Evolutionary conservation across 2,797 vertebrate genomes (phyloP).

Genomic region (Poliocrania exsul): DNA sequence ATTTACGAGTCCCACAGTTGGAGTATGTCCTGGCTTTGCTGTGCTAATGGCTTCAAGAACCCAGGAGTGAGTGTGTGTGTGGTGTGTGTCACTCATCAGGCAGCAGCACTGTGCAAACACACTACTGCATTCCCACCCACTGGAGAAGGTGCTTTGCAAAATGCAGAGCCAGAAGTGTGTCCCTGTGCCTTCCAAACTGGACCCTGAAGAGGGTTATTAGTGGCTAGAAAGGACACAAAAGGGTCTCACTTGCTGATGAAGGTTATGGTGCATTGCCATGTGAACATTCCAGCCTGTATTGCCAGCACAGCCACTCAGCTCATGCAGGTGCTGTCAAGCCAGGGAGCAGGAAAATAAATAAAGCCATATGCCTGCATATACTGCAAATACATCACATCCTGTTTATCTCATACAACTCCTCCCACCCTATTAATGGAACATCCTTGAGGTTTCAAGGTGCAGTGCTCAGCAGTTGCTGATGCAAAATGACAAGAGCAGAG

Average conservation of each 20-base stretch:
- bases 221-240: neutral
- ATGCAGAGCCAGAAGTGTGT: neutral
- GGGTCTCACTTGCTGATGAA: neutral
- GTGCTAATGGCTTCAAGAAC: neutral
- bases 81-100: accelerated
- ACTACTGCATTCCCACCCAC: neutral
- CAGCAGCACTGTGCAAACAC: neutral
- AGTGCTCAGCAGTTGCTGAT: conserved; percentile 4
- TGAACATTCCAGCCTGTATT: neutral
- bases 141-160: neutral
- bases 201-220: neutral
- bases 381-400: neutral
- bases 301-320: neutral
- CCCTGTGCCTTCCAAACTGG: neutral
- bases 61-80: accelerated
- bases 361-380: neutral
- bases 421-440: neutral
- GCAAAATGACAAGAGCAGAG: neutral
- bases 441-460: neutral
- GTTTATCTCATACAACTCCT: neutral
- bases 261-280: neutral
- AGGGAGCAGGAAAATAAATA: neutral
- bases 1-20: neutral
- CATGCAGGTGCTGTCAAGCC: neutral
- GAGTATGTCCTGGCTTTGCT: neutral